Evolutionary conservation across 1,140 invertebrate species (phyloP), one percentile per base, ranked within the genome.

Genomic region (Potamilus streckersoni): DNA sequence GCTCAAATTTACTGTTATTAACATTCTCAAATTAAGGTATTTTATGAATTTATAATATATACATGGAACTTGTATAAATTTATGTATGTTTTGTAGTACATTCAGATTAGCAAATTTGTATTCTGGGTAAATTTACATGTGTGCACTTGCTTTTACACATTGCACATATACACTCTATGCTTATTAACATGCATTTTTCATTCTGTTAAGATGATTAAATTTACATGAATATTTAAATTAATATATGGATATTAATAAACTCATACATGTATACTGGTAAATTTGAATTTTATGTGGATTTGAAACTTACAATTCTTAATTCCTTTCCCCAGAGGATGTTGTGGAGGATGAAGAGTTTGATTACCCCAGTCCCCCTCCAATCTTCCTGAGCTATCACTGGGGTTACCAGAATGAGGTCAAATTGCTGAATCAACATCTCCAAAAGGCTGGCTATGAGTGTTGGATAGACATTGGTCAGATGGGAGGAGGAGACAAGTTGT

Each of bases 321-420:
- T 71, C 15, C n/a, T 73, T 20, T 31, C n/a, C 64, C n/a, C 72
- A 87, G 86, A 83, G 27, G 76, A 77, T 55, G 82, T 86, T 19
- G 84, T 84, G 15, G 82, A 84, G 59, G 86, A 88, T 66, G 86
- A 88, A 56, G 82, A 82, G 14, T 79, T 85, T 66, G 83, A 86
- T 38, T 83, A 85, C 60, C 57, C 74, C 17, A 72, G 56, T 13
- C 86, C 86, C 17, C 87, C 86, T n/a, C 76, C 77, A 16, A 79
- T 89, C 16, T 89, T 89, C 78, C 76, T 89, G 69, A 88, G 87
- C 78, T 89, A 88, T 75, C 86, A 89, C 73, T 89, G 88, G 88
- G 81, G 83, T 62, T 77, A 83, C 58, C 86, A 88, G 71, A 73
- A 80, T 31, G 84, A 88, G 79, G 88, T 87, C 31, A 85, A 85